Conservation (phyloP, 2,797 vertebrate genomes). For the Sebastes vulpes region DNA sequence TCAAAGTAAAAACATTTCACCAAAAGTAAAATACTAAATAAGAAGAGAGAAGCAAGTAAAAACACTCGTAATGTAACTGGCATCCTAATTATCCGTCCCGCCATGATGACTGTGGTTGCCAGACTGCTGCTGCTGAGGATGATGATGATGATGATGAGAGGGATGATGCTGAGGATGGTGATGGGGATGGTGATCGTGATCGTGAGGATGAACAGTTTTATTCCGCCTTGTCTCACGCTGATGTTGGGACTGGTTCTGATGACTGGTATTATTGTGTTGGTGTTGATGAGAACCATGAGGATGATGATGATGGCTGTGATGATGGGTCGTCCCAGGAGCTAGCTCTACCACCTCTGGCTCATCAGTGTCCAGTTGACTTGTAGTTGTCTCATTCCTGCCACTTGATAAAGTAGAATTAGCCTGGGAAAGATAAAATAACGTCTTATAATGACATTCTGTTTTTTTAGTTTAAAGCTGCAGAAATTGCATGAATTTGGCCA, state of each 20-base stretch:
- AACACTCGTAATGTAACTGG: background rate
- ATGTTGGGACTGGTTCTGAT: background rate
- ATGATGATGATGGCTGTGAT: background rate
- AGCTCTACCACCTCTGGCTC: background rate
- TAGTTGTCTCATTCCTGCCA: background rate
- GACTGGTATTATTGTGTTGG: background rate
- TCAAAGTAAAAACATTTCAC: background rate
- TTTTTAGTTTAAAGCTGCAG: background rate
- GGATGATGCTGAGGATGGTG: background rate
- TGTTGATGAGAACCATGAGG: background rate
- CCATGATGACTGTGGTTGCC: background rate
- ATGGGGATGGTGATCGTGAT: background rate
- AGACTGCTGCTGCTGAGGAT: background rate
- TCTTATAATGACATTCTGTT: background rate
- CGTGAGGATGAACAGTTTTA: background rate
- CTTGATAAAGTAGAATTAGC: slow-evolving; percentile 20
- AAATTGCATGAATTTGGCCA: background rate
- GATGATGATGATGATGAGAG: background rate
- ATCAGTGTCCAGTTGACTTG: background rate
- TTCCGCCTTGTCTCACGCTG: background rate
- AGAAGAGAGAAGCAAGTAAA: background rate
- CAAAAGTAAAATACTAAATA: background rate
- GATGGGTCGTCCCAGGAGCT: background rate
- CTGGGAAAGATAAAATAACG: slow-evolving; percentile 39
- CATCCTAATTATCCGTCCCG: background rate